Percentiles rank a stretch among this genome's conserved stretches.
Evolutionary conservation across 2,113 vertebrate species (phyloP).

Genomic region (Cyanoliseus patagonus): DNA sequence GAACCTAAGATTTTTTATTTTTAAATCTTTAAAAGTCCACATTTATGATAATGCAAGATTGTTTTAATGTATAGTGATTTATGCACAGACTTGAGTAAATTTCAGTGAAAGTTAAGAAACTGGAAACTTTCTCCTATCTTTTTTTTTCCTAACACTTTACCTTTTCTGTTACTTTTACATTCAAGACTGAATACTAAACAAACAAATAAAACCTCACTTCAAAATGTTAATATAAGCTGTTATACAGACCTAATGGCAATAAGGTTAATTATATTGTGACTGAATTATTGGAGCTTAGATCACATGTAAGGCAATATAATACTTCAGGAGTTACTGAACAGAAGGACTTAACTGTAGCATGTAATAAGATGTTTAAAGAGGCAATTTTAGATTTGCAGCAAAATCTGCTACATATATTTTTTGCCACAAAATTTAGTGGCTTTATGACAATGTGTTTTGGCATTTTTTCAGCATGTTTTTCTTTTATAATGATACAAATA

Average conservation of each 20-base stretch:
- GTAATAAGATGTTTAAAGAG: neutral
- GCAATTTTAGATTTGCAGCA: neutral
- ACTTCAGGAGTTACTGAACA: neutral
- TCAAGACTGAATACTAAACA: neutral
- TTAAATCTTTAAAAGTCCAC: neutral
- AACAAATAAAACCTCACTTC: neutral
- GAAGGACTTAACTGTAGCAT: neutral
- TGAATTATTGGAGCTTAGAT: neutral
- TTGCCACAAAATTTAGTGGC: neutral
- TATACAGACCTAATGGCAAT: neutral
- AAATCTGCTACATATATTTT: neutral
- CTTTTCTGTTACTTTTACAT: neutral
- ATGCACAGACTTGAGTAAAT: neutral
- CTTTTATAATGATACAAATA: neutral
- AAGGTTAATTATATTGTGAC: neutral
- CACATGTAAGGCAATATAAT: neutral
- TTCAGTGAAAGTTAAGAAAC: neutral
- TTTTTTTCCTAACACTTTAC: neutral
- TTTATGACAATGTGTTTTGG: neutral
- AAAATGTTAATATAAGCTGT: neutral
- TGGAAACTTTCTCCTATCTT: neutral
- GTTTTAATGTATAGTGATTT: neutral
- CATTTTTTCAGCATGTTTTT: neutral
- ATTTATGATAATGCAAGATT: neutral
- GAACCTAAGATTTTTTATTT: neutral